Conservation (phyloP, 2,113 vertebrate species). For the Ceyx cyanopectus region DNA sequence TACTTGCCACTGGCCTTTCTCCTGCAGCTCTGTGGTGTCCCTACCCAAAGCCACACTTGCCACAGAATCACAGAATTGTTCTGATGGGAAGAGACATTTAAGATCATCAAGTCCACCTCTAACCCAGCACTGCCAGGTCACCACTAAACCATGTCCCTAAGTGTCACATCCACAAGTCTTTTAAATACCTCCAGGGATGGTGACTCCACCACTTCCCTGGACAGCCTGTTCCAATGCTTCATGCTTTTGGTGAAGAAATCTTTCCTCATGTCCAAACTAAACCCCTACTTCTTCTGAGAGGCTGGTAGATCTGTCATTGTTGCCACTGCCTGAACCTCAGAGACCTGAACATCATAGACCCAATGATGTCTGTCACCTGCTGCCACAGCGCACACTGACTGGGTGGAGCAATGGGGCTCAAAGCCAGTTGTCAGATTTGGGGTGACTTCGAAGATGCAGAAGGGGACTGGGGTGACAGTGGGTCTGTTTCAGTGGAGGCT, state of each 20-base stretch:
- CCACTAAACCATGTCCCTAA: neutral
- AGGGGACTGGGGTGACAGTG: accelerated
- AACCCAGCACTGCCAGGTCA: neutral
- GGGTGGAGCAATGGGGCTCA: neutral
- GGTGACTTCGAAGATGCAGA: neutral
- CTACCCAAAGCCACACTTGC: accelerated
- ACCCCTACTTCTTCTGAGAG: neutral
- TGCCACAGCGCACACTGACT: neutral
- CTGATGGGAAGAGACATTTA: neutral
- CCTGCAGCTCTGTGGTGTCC: accelerated
- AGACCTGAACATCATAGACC: neutral
- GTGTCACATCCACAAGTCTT: neutral
- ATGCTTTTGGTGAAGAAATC: neutral
- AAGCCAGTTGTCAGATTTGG: neutral
- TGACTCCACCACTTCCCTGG: neutral
- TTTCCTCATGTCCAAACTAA: neutral
- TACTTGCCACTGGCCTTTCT: accelerated
- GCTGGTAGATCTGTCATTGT: neutral
- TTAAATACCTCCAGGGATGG: neutral
- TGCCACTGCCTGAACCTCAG: neutral
- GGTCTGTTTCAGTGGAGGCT: neutral
- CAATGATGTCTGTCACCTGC: neutral
- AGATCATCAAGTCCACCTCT: neutral
- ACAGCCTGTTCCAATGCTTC: neutral
- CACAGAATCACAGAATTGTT: neutral